Base-by-base conservation (phyloP, 2,888 invertebrate species). In the Torymus aiolomorphi region DNA sequence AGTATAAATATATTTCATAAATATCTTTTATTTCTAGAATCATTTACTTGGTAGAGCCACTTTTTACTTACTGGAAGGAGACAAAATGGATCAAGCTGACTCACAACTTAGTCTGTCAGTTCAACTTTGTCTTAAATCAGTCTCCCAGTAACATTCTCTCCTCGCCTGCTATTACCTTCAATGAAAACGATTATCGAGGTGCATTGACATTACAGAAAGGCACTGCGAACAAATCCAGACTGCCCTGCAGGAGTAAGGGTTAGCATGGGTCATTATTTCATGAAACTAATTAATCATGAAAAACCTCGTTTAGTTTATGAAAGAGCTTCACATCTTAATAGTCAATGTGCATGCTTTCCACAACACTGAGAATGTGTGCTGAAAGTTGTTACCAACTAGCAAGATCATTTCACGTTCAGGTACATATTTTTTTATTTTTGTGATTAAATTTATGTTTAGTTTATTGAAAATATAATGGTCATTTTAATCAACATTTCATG, bases 61-160 rank as follows among this genome's bases (percentile, higher is more conserved):
- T 90, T 99, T 99, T 90, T 99, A 98, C 87, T 93, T 99, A 11
- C 92, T 99, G 54, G 99, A 99, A 92, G 98, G 98, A 0, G 98
- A 99, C 88, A 99, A 99, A 92, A 97, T 99, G 97, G 99, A 99
- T 83, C 99, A 99, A 91, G 99, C 99, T 0, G 99, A 99, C 93
- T 97, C 98, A 24, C 24, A 24, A 24, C 24, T 24, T 24, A 24
- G 24, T 24, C 24, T 24, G 24, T 0, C 99, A 99, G 90, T 99
- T 99, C 89, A 99, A 99, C 92, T 99, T 99, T 91, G 99, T 99
- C 0, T 92, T 99, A 52, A 98, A 98, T 91, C 97, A 97, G 87
- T 96, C 96, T 0, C 96, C 96, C 2, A 97, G 97, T 86, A 98
- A 98, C 91, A 98, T 99, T 82, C 98, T 99, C 0, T 98, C 99